Percentiles rank a stretch among this genome's conserved stretches.
Conservation (phyloP, 2,797 vertebrate genomes). For the Sebastes elongatus region DNA sequence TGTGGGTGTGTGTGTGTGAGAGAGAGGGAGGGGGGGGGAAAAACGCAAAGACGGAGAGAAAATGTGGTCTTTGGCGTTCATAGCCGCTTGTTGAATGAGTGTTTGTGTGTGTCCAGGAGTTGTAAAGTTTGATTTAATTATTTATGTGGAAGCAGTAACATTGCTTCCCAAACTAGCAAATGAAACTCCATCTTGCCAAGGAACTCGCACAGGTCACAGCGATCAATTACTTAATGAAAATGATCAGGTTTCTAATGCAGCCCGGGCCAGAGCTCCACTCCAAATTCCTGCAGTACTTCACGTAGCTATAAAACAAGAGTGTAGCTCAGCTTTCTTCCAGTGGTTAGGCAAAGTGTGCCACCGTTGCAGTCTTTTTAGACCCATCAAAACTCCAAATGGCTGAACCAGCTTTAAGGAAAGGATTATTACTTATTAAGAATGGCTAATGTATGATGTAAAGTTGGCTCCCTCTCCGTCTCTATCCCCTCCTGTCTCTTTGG, state of each 20-base stretch:
- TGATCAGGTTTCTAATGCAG: conserved; percentile 78
- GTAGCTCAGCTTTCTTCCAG: conserved; percentile 57
- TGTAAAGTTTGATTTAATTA: conserved; percentile 80
- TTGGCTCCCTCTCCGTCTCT: conserved; percentile 45
- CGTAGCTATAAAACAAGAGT: conserved; percentile 66
- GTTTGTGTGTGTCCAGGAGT: conserved; percentile 61
- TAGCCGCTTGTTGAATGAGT: conserved; percentile 23
- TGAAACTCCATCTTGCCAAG: conserved; percentile 79
- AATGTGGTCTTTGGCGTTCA: conserved; percentile 16
- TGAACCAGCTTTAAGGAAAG: conserved; percentile 67
- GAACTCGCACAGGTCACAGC: conserved; percentile 72
- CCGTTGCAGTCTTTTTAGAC: conserved; percentile 65
- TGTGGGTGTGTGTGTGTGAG: neutral
- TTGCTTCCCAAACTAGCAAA: conserved; percentile 78
- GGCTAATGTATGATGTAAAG: conserved; percentile 72
- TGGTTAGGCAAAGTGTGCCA: conserved; percentile 60
- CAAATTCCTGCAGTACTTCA: conserved; percentile 56
- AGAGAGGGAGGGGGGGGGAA: neutral
- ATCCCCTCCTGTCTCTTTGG: conserved; percentile 42
- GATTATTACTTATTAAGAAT: conserved; percentile 78
- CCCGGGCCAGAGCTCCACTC: conserved; percentile 39
- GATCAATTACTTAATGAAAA: conserved; percentile 85
- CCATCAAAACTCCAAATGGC: conserved; percentile 71
- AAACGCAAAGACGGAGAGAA: conserved; percentile 1
- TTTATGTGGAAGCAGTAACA: conserved; percentile 78